These are phyloP conservation scores for Ptychoptera contaminata DNA, from an alignment of 2,888 invertebrate species.

Conservation along the genomic window DNA sequence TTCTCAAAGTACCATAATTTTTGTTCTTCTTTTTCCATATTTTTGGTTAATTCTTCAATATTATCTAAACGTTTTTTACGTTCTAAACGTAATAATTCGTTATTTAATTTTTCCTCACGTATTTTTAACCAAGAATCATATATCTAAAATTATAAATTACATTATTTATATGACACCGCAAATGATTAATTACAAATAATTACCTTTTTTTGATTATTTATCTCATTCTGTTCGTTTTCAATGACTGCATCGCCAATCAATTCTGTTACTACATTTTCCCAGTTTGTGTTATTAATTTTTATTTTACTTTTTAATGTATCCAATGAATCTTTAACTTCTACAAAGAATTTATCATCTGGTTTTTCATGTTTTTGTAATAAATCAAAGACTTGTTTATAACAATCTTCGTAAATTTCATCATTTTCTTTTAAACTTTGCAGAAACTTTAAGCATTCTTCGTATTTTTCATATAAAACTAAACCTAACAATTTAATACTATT, in stretches of 20 bases:
- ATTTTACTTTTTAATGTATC: constrained; percentile 26
- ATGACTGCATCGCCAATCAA: constrained; percentile 22
- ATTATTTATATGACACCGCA: background rate
- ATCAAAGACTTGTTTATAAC: constrained; percentile 18
- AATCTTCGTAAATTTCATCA: background rate
- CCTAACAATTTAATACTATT: constrained; percentile 48
- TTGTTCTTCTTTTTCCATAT: constrained; percentile 40
- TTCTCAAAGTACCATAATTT: constrained; percentile 69
- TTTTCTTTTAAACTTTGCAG: background rate
- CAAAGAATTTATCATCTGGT: constrained; percentile 20
- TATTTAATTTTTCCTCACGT: constrained; percentile 39
- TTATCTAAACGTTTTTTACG: constrained; percentile 33
- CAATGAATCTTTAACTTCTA: constrained; percentile 21
- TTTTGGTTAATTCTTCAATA: constrained; percentile 35
- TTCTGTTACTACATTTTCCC: constrained; percentile 16
- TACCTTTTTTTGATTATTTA: constrained; percentile 28
- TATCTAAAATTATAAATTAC: constrained; percentile 25
- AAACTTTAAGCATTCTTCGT: constrained; percentile 30
- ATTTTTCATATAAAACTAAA: constrained; percentile 48
- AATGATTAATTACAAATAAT: constrained; percentile 2
- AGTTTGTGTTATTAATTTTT: constrained; percentile 15
- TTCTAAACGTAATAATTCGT: constrained; percentile 39
- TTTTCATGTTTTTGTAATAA: constrained; percentile 9
- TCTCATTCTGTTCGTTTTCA: constrained; percentile 24
- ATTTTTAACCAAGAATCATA: constrained; percentile 42